phyloP scores from a whole-genome alignment of 2,797 vertebrate species.

The Malurus leucopterus region DNA sequence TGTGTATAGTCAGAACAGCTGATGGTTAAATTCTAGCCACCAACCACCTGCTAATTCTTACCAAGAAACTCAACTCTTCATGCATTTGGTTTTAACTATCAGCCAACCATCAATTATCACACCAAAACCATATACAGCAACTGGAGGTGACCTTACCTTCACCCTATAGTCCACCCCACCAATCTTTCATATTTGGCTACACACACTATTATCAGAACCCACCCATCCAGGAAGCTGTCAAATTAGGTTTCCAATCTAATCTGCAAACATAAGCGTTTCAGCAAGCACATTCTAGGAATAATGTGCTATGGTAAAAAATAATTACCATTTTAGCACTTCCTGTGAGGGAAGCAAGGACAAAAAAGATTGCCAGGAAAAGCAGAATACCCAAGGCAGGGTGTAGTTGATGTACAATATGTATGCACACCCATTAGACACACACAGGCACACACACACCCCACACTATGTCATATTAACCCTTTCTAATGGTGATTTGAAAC shows the following conservation, averaged over 20 bases:
- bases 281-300: slow-evolving; percentile 35
- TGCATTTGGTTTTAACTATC: slow-evolving; percentile 37
- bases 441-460: slow-evolving; percentile 5
- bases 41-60: slow-evolving; percentile 11
- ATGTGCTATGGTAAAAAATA: background rate
- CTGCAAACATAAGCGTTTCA: slow-evolving; percentile 66
- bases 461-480: slow-evolving; percentile 72
- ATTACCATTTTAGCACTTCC: slow-evolving; percentile 59
- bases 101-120: slow-evolving; percentile 31
- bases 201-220: slow-evolving; percentile 47
- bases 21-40: background rate
- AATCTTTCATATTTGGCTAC: slow-evolving; percentile 67
- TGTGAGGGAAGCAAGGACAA: slow-evolving; percentile 50
- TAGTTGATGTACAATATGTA: slow-evolving; percentile 65
- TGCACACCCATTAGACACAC: slow-evolving; percentile 65
- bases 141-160: slow-evolving; percentile 64
- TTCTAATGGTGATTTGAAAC: slow-evolving; percentile 76
- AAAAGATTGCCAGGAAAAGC: slow-evolving; percentile 45
- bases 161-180: slow-evolving; percentile 52
- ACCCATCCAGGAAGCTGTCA: slow-evolving; percentile 63
- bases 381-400: slow-evolving; percentile 19
- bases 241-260: slow-evolving; percentile 69
- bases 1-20: background rate
- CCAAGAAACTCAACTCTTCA: background rate
- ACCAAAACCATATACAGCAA: slow-evolving; percentile 1